A percentile compares a stretch with the other conserved stretches of the same genome.
phyloP scores from a whole-genome alignment of 2,888 invertebrate species.

The Lamellibrachia satsuma region DNA sequence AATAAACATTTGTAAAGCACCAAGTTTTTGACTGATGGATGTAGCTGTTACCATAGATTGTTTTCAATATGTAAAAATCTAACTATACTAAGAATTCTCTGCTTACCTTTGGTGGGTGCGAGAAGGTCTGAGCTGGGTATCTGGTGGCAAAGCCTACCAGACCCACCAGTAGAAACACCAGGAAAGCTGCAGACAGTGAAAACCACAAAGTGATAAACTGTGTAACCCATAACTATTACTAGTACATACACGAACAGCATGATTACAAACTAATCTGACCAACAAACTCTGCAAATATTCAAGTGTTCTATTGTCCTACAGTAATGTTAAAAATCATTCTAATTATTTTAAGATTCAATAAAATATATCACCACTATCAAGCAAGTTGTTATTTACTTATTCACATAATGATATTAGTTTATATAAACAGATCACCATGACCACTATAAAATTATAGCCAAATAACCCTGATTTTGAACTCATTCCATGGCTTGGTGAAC shows the following conservation, averaged over 20 bases:
- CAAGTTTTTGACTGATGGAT: too few species aligned
- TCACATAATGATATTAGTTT: too few species aligned
- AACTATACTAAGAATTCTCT: not conserved
- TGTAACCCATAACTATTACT: not conserved
- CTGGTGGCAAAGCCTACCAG: slow-evolving; percentile 48
- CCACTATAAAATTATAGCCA: too few species aligned
- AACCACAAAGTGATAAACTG: not conserved
- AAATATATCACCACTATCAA: not conserved
- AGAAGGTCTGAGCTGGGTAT: slow-evolving; percentile 37
- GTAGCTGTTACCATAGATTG: too few species aligned
- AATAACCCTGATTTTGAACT: too few species aligned
- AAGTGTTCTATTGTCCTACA: not conserved
- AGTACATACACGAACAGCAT: not conserved
- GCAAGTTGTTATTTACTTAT: not conserved
- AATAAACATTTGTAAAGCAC: too few species aligned
- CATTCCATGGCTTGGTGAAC: too few species aligned
- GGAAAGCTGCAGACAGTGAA: slow-evolving; percentile 35
- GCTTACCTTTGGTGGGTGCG: slow-evolving; percentile 34
- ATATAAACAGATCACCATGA: too few species aligned
- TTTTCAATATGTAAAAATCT: not conserved
- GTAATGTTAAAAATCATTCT: not conserved
- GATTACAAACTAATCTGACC: not conserved
- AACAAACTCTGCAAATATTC: not conserved
- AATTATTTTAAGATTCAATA: not conserved
- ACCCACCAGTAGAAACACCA: slow-evolving; percentile 45